Evolutionary conservation across 2,888 invertebrate genomes (phyloP).

Genomic region (Emmelina monodactyla): DNA sequence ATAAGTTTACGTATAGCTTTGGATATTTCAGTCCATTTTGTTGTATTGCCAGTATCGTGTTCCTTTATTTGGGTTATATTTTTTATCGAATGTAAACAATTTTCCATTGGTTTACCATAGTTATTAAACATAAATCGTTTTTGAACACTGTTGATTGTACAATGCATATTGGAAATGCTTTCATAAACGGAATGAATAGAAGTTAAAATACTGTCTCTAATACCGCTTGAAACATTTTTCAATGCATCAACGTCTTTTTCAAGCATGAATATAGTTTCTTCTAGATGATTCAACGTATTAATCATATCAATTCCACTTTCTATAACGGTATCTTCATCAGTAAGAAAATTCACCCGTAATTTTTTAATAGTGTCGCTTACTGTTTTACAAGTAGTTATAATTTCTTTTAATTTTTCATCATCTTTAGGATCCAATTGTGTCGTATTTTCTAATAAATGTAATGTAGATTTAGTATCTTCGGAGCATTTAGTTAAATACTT

Average conservation of each 20-base stretch:
- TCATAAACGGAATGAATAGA: constrained; percentile 59
- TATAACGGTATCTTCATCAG: constrained; percentile 36
- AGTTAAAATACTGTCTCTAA: constrained; percentile 41
- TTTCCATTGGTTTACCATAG: constrained; percentile 47
- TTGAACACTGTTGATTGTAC: constrained; percentile 53
- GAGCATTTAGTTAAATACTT: constrained; percentile 10
- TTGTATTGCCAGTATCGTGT: constrained; percentile 17
- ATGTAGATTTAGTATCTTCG: constrained; percentile 24
- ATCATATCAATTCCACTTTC: constrained; percentile 46
- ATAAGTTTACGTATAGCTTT: constrained; percentile 39
- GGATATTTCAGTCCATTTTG: constrained; percentile 30
- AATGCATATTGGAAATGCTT: constrained; percentile 60
- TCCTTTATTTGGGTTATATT: constrained; percentile 24
- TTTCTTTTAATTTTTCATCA: constrained; percentile 21
- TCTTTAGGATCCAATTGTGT: constrained; percentile 32
- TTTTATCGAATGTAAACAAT: constrained; percentile 37
- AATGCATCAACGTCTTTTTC: constrained; percentile 36
- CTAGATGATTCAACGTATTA: constrained; percentile 43
- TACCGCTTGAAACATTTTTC: constrained; percentile 22
- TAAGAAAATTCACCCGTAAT: constrained; percentile 29
- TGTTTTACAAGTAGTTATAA: constrained; percentile 24
- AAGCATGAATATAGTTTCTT: constrained; percentile 44
- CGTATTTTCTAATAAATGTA: constrained; percentile 49
- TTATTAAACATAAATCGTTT: constrained; percentile 50
- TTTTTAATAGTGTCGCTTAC: constrained; percentile 33